Conservation (phyloP, 64 coral and sea anemone genomes). For the Montipora efflorescens region DNA sequence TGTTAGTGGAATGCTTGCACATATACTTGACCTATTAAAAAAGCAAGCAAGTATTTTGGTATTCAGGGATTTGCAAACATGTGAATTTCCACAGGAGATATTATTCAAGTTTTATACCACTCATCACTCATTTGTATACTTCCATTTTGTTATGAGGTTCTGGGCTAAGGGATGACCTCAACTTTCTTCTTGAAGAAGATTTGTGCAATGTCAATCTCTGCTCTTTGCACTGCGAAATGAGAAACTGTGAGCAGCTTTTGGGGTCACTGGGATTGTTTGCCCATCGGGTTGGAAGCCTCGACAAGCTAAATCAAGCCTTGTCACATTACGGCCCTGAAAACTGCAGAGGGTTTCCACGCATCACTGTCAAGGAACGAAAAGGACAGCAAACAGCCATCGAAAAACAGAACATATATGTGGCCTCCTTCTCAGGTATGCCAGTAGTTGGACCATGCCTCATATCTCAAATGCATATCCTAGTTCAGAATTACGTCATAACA, state of each 20-base stretch:
- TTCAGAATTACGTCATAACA: too few species aligned
- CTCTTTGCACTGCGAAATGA: constrained; percentile 59
- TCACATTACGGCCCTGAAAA: constrained; percentile 60
- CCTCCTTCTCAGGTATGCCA: constrained; percentile 52
- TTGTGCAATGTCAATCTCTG: constrained; percentile 58
- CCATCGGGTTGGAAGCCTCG: constrained; percentile 36
- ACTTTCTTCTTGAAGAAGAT: constrained; percentile 57
- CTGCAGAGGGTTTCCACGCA: constrained; percentile 32
- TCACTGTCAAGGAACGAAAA: constrained; percentile 24
- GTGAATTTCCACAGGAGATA: not conserved
- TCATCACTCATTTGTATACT: not conserved
- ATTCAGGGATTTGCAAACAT: too few species aligned
- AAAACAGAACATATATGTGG: constrained; percentile 56
- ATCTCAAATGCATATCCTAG: not conserved
- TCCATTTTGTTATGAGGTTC: not conserved
- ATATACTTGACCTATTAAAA: too few species aligned
- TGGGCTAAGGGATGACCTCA: constrained; percentile 44
- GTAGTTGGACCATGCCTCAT: not conserved
- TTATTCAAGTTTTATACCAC: not conserved
- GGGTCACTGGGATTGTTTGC: constrained; percentile 49
- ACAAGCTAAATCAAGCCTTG: constrained; percentile 36
- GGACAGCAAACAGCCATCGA: constrained; percentile 63
- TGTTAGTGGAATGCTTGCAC: too few species aligned
- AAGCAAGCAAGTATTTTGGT: too few species aligned
- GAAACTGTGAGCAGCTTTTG: constrained; percentile 54